Conservation (phyloP, 2,888 invertebrate genomes). For the Epistrophella euchroma region DNA sequence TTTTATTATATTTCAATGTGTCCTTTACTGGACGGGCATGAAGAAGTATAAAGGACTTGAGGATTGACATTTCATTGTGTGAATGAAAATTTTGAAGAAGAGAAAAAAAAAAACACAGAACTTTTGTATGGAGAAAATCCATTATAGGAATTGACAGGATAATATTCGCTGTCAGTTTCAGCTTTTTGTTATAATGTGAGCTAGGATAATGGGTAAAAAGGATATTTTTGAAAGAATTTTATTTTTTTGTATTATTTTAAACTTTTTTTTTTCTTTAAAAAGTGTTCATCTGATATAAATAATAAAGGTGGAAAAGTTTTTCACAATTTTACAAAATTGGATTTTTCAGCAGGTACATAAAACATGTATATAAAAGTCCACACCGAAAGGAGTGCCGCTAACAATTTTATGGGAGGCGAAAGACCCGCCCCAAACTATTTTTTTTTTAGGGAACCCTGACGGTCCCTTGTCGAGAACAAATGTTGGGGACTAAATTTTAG, state of each 20-base stretch:
- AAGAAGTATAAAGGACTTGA: constrained; percentile 64
- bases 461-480: too few relatives aligned
- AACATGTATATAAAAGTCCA: too few relatives aligned
- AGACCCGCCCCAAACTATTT: too few relatives aligned
- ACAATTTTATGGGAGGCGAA: too few relatives aligned
- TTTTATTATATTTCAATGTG: constrained; percentile 17
- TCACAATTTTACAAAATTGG: too few relatives aligned
- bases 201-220: constrained; percentile 47
- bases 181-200: constrained; percentile 71
- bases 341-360: too few relatives aligned
- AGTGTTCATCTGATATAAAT: neutral
- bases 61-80: constrained; percentile 74
- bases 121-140: constrained; percentile 78
- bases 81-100: constrained; percentile 54
- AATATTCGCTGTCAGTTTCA: constrained; percentile 84
- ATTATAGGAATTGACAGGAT: constrained; percentile 84
- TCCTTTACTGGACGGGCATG: constrained; percentile 65
- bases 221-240: constrained; percentile 38
- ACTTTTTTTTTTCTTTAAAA: neutral
- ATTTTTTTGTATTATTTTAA: neutral
- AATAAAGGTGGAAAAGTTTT: constrained; percentile 9
- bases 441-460: too few relatives aligned
- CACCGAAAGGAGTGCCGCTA: too few relatives aligned
- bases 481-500: too few relatives aligned
- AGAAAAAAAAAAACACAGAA: constrained; percentile 27